A percentile compares a stretch with the other conserved stretches of the same genome.
These are phyloP conservation scores for Nilaparvata lugens DNA, from an alignment of 1,140 invertebrate genomes.

Conservation along the genomic window DNA sequence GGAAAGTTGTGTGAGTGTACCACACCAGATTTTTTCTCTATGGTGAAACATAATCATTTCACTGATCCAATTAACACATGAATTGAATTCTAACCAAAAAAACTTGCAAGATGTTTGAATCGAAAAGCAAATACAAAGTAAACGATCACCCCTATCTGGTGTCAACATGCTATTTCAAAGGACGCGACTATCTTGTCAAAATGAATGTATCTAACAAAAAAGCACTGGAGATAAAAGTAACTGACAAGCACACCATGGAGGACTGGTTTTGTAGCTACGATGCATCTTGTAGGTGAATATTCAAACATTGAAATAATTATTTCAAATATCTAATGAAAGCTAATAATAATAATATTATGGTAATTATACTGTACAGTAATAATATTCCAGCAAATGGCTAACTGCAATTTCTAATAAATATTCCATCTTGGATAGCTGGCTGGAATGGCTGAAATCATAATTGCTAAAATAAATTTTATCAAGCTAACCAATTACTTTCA, in stretches of 20 bases:
- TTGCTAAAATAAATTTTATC: background rate
- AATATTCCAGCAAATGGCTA: background rate
- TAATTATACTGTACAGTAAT: background rate
- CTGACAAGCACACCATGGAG: slow-evolving; percentile 41
- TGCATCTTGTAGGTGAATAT: slow-evolving; percentile 34
- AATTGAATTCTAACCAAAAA: no score
- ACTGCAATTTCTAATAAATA: no score
- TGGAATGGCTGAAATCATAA: background rate
- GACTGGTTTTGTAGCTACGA: slow-evolving; percentile 43
- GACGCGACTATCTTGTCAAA: slow-evolving; percentile 37
- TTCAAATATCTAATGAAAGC: no score
- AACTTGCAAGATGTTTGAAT: no score
- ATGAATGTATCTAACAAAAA: slow-evolving; percentile 34
- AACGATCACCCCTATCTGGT: slow-evolving; percentile 32
- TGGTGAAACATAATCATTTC: no score
- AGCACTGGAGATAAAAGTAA: slow-evolving; percentile 35
- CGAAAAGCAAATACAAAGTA: no score
- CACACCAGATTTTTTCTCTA: no score
- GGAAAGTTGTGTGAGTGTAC: no score
- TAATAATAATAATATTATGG: background rate
- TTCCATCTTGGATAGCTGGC: background rate
- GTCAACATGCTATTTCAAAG: slow-evolving; percentile 38
- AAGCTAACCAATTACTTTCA: background rate
- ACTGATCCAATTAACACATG: no score
- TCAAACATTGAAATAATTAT: slow-evolving; percentile 4